Percentiles rank a stretch among this genome's conserved stretches.
These are phyloP conservation scores for Rhombomys opimus DNA, from an alignment of 2,113 vertebrate genomes.

Conservation along the genomic window DNA sequence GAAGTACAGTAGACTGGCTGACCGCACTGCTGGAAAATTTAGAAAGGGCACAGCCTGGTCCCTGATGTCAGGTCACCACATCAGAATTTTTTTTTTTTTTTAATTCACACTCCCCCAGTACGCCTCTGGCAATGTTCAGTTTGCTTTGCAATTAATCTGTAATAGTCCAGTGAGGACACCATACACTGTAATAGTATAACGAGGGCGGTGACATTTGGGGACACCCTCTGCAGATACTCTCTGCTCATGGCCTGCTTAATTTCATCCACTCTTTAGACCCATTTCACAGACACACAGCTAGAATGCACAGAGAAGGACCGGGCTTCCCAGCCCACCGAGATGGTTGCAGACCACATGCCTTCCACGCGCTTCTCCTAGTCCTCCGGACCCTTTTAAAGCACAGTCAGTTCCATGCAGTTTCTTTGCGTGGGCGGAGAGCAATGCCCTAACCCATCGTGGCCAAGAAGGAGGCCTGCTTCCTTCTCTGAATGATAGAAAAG, in stretches of 20 bases:
- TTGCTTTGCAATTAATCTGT: background rate
- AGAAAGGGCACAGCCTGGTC: background rate
- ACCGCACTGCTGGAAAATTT: rapidly evolving
- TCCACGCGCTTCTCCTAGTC: background rate
- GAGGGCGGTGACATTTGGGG: background rate
- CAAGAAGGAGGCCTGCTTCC: background rate
- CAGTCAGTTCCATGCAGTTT: background rate
- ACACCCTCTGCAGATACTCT: rapidly evolving
- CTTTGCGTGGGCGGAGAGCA: background rate
- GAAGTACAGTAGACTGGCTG: rapidly evolving
- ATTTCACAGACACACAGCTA: background rate
- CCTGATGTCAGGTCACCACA: rapidly evolving
- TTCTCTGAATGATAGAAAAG: background rate
- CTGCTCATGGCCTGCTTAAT: too few relatives aligned
- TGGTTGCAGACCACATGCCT: background rate
- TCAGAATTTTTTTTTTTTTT: background rate
- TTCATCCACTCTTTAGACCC: background rate
- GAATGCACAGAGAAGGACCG: background rate
- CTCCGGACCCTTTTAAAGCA: background rate
- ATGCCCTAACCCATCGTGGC: rapidly evolving
- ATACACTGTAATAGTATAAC: background rate
- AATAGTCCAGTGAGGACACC: background rate
- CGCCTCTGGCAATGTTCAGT: background rate
- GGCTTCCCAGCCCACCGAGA: background rate
- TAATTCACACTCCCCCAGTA: background rate